phyloP scores from a whole-genome alignment of 2,797 vertebrate genomes.

The Gambusia yucatana region DNA sequence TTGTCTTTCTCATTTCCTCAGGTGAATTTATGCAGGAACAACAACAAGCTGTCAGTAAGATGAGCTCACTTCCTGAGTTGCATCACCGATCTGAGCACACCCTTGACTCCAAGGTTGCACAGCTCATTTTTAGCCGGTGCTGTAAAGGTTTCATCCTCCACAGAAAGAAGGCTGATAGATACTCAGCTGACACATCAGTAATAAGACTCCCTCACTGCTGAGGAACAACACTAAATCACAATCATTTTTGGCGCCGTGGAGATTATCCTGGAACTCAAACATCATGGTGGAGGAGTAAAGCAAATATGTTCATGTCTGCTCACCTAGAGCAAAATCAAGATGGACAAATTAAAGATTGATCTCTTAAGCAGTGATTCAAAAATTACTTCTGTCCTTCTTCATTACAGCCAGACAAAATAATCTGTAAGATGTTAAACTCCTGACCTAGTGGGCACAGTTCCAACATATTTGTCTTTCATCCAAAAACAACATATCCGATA shows the following conservation, averaged over 20 bases:
- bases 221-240: neutral
- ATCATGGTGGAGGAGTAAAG: neutral
- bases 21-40: neutral
- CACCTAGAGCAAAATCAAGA: neutral
- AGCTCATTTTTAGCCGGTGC: slow-evolving; percentile 9
- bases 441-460: neutral
- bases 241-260: neutral
- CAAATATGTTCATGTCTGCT: neutral
- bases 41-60: neutral
- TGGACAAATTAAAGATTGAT: neutral
- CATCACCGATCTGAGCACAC: slow-evolving; percentile 27
- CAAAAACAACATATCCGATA: neutral
- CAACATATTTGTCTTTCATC: neutral
- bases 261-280: slow-evolving; percentile 3
- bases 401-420: neutral
- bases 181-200: neutral
- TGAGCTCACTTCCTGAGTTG: neutral
- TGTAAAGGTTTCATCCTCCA: neutral
- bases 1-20: neutral
- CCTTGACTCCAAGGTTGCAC: slow-evolving; percentile 12
- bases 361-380: neutral
- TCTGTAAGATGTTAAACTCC: neutral
- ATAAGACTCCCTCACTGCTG: neutral
- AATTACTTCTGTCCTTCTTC: neutral
- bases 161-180: neutral